These are phyloP conservation scores for Mantis religiosa DNA, from an alignment of 2,888 invertebrate genomes.

Conservation along the genomic window DNA sequence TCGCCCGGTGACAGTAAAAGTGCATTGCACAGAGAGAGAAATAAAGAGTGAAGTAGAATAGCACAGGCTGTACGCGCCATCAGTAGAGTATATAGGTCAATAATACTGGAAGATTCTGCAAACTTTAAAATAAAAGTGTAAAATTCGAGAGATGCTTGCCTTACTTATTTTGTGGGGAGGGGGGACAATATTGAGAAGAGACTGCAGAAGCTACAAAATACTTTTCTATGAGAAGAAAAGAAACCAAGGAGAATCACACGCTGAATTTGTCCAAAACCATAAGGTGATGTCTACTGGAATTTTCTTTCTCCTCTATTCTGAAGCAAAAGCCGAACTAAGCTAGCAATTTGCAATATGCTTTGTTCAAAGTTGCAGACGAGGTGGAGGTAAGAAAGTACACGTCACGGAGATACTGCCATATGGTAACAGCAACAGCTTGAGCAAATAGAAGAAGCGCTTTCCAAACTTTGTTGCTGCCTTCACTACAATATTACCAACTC, in stretches of 20 bases:
- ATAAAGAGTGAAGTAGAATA: too few relatives aligned
- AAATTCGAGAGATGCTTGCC: too few relatives aligned
- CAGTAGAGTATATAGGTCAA: too few relatives aligned
- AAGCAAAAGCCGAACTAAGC: neutral
- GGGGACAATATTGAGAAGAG: too few relatives aligned
- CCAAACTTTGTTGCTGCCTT: neutral
- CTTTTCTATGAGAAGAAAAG: neutral
- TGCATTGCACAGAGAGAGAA: too few relatives aligned
- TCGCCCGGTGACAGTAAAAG: too few relatives aligned
- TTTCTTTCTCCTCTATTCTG: neutral
- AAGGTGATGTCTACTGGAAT: neutral
- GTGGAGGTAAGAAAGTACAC: neutral
- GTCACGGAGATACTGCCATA: neutral
- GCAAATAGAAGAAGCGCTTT: neutral
- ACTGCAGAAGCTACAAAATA: too few relatives aligned
- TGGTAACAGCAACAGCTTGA: neutral
- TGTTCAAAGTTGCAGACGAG: neutral
- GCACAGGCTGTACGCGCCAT: too few relatives aligned
- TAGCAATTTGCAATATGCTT: neutral
- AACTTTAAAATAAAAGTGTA: too few relatives aligned
- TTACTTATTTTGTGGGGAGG: too few relatives aligned
- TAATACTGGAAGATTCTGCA: too few relatives aligned
- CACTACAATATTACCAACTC: neutral
- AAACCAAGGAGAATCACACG: too few relatives aligned
- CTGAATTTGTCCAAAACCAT: neutral